Evolutionary conservation across 1,140 invertebrate genomes (phyloP), one percentile per base, ranked within the genome.

Genomic region (Drosophila kepulauana): DNA sequence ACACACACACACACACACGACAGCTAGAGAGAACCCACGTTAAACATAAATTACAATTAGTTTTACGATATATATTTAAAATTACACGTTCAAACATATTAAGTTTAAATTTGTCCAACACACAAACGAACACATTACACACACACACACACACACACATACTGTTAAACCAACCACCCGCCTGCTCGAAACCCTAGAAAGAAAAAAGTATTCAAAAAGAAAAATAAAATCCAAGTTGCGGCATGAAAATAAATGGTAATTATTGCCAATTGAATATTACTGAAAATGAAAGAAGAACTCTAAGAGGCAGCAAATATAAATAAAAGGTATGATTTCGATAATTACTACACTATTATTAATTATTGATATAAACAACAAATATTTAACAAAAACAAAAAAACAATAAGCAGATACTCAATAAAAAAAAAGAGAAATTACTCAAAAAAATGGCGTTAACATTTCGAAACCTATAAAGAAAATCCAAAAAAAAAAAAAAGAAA

Each of bases 251-350:
- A 70, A 43, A 76, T 66, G 51, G 58, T 59, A 72, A 45, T 66
- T 71, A 80, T 76, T 81, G 78, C 62, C 62, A 85, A 78, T 25
- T 57, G 35, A 57, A 54, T 30, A 70, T 20, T 15, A 59, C 11
- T 61, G 8, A 45, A 4, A 65, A 71, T 38, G 13, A 15, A 58
- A 54, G 13, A 61, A 58, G 41, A 65, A 70, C 61, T 62, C 65
- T 76, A 70, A 67, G 65, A 68, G 51, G 65, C 74, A 81, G 72
- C 69, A 67, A 76, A 77, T 75, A 67, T 66, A 65, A 68, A 75
- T 69, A 81, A 75, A 88, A 78, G 78, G 77, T 88, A 89, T 88
- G 85, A 89, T 89, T 85, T 89, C 63, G 59, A 85, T 76, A 81
- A 89, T 79, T 81, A 82, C 84, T 84, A 89, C 46, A 78, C 72